phyloP scores from a whole-genome alignment of 2,797 vertebrate genomes.

The Odontamblyopus rebecca region DNA sequence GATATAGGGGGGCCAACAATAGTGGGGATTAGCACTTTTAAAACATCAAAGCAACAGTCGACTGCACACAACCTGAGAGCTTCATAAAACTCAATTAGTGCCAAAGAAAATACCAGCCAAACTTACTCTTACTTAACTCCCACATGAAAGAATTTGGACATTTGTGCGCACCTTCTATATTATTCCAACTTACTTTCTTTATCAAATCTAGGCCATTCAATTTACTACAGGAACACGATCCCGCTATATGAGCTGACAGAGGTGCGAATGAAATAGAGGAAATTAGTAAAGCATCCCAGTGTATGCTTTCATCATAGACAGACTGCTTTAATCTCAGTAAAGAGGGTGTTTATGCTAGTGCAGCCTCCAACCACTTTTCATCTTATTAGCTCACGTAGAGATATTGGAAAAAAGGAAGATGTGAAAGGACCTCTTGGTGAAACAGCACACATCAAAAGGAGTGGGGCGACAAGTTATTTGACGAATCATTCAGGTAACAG shows the following conservation, averaged over 20 bases:
- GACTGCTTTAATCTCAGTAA: slow-evolving; percentile 68
- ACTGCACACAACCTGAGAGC: slow-evolving; percentile 22
- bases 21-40: slow-evolving; percentile 23
- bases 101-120: slow-evolving; percentile 10
- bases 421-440: slow-evolving; percentile 35
- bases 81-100: slow-evolving; percentile 44
- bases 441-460: slow-evolving; percentile 65
- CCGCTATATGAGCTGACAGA: slow-evolving; percentile 48
- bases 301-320: slow-evolving; percentile 58
- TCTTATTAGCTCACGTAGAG: slow-evolving; percentile 55
- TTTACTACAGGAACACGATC: slow-evolving; percentile 36
- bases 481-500: slow-evolving; percentile 50
- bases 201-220: slow-evolving; percentile 27
- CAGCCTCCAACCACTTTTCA: slow-evolving; percentile 58
- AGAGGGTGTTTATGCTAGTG: slow-evolving; percentile 55
- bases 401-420: slow-evolving; percentile 41
- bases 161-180: slow-evolving; percentile 35
- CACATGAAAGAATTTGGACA: slow-evolving; percentile 37
- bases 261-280: slow-evolving; percentile 46
- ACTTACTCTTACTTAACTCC: slow-evolving; percentile 37
- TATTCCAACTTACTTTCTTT: slow-evolving; percentile 19
- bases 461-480: slow-evolving; percentile 46
- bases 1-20: slow-evolving; percentile 25
- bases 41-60: slow-evolving; percentile 42
- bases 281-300: slow-evolving; percentile 62